Evolutionary conservation across 1,140 invertebrate genomes (phyloP), one percentile per base, ranked within the genome.

Genomic region (Drosophila auraria): DNA sequence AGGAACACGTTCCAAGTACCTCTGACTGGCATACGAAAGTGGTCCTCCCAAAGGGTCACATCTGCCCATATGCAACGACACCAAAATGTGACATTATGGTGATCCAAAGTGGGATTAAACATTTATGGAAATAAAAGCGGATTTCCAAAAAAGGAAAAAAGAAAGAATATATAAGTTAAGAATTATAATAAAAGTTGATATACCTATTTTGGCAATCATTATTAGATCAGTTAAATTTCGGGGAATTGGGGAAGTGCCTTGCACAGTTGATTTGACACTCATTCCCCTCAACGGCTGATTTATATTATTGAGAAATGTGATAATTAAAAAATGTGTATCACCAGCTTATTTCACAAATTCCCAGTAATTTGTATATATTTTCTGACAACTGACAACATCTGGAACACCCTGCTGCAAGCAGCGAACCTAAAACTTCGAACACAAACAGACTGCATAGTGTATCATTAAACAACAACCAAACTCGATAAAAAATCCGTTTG

Each of bases 21-120:
- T 49, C 74, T 87, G 83, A 80, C 80, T 69, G 69, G 70, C 83
- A 87, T 87, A 69, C 50, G 38, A 72, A 87, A 78, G 51, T 47
- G 57, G 33, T 47, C 4, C 25, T n/a, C 33, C 27, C 30, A 66
- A 47, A 23, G 64, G 56, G 70, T 27, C 53, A 51, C 75, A 78
- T 71, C 66, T 71, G 65, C 12, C 44, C n/a, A 42, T 40, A 60
- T 42, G 51, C 27, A 59, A 20, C 36, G 51, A 14, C 36, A 59
- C 23, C 17, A 30, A 20, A 51, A 72, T 51, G 17, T 30, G 42
- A 60, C 47, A 54, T 56, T 69, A 65, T 61, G 82, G 54, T 65
- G 69, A 58, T 44, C 44, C 60, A 57, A 71, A 15, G 23, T 17
- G 15, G 20, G 27, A 42, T n/a, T 27, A 0, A 36, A 65, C 45